Evolutionary conservation across 2,797 vertebrate species (phyloP).

Genomic region (Liparis tanakae): DNA sequence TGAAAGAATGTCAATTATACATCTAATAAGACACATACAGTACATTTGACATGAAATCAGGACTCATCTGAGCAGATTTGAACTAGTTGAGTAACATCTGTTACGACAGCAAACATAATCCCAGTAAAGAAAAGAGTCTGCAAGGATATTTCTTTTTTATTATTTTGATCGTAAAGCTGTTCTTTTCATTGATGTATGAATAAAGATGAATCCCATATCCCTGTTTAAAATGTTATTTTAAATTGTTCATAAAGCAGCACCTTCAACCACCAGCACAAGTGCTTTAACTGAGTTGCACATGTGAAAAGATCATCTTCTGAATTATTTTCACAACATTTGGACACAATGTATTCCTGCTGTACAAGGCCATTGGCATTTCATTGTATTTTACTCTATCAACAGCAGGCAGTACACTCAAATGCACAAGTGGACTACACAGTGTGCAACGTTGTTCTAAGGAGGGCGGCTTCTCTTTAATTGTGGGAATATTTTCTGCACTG

Average conservation of each 20-base stretch:
- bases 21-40: background rate
- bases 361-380: background rate
- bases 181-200: slow-evolving; percentile 22
- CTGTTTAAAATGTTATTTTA: slow-evolving; percentile 22
- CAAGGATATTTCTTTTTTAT: background rate
- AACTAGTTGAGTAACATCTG: background rate
- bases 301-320: too few species aligned
- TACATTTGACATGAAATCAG: slow-evolving; percentile 8
- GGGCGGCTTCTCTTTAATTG: slow-evolving; percentile 27
- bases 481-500: slow-evolving; percentile 25
- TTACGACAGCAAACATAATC: background rate
- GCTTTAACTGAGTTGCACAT: background rate
- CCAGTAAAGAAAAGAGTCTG: slow-evolving; percentile 69
- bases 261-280: slow-evolving; percentile 1
- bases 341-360: background rate
- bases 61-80: background rate
- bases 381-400: background rate
- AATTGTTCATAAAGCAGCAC: background rate
- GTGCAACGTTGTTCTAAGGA: slow-evolving; percentile 13
- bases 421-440: slow-evolving; percentile 13
- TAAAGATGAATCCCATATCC: slow-evolving; percentile 8
- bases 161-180: slow-evolving; percentile 19
- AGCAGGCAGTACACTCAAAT: slow-evolving; percentile 18
- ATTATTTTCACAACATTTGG: background rate
- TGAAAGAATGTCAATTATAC: background rate